Conservation (phyloP, 2,888 invertebrate species). For the Limenitis camilla region DNA sequence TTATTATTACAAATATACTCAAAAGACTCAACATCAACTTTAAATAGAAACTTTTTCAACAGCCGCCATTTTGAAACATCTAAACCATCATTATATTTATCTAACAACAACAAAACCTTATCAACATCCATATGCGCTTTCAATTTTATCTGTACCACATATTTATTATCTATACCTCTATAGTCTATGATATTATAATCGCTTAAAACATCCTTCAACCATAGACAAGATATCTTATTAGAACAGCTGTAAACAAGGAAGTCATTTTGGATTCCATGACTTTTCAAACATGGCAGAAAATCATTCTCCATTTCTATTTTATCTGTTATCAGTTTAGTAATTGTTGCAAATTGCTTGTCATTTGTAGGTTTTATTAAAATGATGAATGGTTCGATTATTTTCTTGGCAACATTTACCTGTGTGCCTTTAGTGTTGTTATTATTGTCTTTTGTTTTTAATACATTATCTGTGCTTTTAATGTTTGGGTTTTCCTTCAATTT, state of each 20-base stretch:
- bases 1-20: conserved; percentile 33
- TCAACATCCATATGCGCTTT: conserved; percentile 31
- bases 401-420: too few relatives aligned
- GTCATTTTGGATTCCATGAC: conserved; percentile 43
- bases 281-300: conserved; percentile 39
- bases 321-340: conserved; percentile 32
- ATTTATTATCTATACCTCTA: conserved; percentile 8
- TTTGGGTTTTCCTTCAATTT: too few relatives aligned
- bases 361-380: neutral
- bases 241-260: conserved; percentile 44
- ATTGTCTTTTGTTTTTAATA: too few relatives aligned
- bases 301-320: conserved; percentile 24
- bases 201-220: conserved; percentile 28
- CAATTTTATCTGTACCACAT: conserved; percentile 34
- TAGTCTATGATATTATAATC: conserved; percentile 22
- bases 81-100: conserved; percentile 39
- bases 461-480: too few relatives aligned
- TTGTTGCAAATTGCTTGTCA: conserved; percentile 11
- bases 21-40: conserved; percentile 37
- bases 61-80: conserved; percentile 36
- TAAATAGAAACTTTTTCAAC: conserved; percentile 26
- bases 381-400: neutral
- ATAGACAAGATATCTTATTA: conserved; percentile 31
- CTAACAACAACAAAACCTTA: conserved; percentile 34
- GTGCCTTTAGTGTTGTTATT: too few relatives aligned